Conservation (phyloP, 2,797 vertebrate species). For the Taeniopygia guttata region DNA sequence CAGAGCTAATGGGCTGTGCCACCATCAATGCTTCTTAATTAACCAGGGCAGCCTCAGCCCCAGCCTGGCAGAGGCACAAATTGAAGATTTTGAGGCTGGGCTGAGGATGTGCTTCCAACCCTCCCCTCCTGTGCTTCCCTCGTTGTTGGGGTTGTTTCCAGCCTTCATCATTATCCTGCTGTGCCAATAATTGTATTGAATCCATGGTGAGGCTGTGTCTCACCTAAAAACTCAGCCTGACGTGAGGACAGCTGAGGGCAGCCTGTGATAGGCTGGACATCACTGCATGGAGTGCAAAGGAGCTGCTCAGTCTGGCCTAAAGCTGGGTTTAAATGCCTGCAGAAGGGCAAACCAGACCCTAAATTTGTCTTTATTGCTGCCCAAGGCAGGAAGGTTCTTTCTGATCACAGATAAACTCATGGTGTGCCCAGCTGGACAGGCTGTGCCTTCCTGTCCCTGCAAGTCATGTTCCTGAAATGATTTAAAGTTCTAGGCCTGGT, state of each 20-base stretch:
- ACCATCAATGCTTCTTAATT: background rate
- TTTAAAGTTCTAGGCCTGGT: background rate
- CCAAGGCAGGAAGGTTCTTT: background rate
- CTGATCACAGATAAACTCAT: background rate
- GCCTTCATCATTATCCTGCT: background rate
- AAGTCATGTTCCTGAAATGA: background rate
- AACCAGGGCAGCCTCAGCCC: background rate
- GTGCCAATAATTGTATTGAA: background rate
- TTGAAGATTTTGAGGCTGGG: background rate
- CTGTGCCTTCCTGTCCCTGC: background rate
- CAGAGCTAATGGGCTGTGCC: background rate
- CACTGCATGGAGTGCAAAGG: fast-evolving
- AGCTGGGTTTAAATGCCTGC: background rate
- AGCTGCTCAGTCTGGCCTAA: background rate
- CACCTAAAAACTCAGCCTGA: background rate
- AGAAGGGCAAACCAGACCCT: background rate
- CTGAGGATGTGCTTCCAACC: background rate
- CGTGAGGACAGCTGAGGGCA: background rate
- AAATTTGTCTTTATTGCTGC: background rate
- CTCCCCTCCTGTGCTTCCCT: background rate
- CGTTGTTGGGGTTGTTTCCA: background rate
- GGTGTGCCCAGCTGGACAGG: background rate
- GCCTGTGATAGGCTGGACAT: background rate
- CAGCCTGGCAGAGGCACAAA: background rate
- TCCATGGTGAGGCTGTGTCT: background rate